Evolutionary conservation across 1,140 invertebrate species (phyloP).

Genomic region (Tribolium madens): DNA sequence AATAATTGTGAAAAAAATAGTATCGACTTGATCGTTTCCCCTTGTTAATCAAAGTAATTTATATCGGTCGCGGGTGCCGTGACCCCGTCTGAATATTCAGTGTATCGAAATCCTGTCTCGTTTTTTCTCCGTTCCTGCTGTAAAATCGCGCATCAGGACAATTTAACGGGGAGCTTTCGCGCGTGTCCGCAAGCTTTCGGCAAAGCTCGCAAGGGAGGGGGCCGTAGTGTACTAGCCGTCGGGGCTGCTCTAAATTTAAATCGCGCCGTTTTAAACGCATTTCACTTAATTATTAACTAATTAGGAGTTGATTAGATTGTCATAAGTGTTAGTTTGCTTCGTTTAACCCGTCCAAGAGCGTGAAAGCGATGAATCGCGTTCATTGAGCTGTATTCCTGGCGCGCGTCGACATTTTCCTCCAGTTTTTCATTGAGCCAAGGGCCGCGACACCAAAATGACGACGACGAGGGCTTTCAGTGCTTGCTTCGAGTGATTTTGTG

Average conservation of each 20-base stretch:
- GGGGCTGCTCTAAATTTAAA: conserved; percentile 62
- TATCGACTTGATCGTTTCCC: neutral
- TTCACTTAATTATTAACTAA: conserved; percentile 59
- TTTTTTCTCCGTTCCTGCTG: conserved; percentile 25
- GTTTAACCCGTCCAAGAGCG: conserved; percentile 50
- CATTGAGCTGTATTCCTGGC: conserved; percentile 21
- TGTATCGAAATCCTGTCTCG: conserved; percentile 13
- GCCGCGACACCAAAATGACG: neutral
- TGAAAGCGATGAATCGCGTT: conserved; percentile 27
- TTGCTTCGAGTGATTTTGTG: neutral
- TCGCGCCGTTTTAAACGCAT: conserved; percentile 60
- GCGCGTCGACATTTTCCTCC: conserved; percentile 44
- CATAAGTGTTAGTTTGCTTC: conserved; percentile 52
- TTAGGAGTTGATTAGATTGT: conserved; percentile 57
- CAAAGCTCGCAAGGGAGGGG: conserved; percentile 48
- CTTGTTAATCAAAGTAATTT: neutral
- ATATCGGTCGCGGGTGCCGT: neutral
- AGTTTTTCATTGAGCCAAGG: conserved; percentile 6
- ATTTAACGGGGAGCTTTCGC: conserved; percentile 41
- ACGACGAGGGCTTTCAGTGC: no score
- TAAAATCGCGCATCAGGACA: conserved; percentile 50
- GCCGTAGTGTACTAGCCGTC: conserved; percentile 48
- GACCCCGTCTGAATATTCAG: neutral
- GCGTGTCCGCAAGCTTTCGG: conserved; percentile 31
- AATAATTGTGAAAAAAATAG: neutral